These are phyloP conservation scores for Hemibagrus wyckioides DNA, from an alignment of 2,113 vertebrate species.

Conservation along the genomic window DNA sequence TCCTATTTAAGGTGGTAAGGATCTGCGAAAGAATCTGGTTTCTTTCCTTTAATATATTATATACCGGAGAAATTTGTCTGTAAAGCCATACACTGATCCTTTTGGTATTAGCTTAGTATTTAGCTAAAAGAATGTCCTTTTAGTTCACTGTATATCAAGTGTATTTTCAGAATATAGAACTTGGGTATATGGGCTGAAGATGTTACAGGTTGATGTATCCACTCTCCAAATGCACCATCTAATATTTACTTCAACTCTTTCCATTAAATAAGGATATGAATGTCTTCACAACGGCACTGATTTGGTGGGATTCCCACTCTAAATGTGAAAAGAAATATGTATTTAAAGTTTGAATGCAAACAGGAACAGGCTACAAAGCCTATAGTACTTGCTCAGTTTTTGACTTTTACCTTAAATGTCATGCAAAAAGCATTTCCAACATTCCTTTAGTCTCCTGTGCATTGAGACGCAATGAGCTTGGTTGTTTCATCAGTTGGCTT, in stretches of 20 bases:
- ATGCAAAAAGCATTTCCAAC: background rate
- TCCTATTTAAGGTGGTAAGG: background rate
- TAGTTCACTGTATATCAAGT: background rate
- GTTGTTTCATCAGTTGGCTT: constrained; percentile 49
- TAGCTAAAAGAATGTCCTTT: background rate
- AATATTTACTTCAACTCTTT: background rate
- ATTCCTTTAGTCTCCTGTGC: background rate
- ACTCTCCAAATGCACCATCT: background rate
- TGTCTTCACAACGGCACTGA: background rate
- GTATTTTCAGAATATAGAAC: background rate
- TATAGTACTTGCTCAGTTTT: background rate
- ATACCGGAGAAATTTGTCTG: background rate
- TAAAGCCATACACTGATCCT: background rate
- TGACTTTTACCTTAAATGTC: background rate
- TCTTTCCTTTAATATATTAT: background rate
- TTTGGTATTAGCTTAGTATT: background rate
- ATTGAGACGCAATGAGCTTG: background rate
- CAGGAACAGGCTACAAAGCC: background rate
- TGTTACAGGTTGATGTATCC: background rate
- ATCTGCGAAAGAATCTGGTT: background rate
- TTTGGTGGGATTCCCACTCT: background rate
- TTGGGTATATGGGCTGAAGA: background rate
- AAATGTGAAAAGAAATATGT: background rate
- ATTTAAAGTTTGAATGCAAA: background rate
- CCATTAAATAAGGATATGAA: background rate